phyloP scores from a whole-genome alignment of 2,113 vertebrate species.

The Orcinus orca region DNA sequence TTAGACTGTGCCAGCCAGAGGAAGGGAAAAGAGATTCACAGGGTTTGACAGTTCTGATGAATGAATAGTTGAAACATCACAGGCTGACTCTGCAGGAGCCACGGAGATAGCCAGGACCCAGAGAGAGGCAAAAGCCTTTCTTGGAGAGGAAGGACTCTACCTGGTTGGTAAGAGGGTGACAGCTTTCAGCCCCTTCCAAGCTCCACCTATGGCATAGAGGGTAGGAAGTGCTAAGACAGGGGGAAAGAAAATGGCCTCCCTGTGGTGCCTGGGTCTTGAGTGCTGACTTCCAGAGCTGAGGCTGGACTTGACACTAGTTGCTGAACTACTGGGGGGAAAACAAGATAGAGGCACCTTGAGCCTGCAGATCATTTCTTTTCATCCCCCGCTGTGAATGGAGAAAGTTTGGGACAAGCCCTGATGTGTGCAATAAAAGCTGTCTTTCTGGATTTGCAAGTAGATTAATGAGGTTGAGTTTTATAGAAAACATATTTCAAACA shows the following conservation, averaged over 20 bases:
- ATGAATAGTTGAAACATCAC: background rate
- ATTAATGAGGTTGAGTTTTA: constrained; percentile 73
- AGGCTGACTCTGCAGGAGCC: background rate
- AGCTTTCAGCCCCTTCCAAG: background rate
- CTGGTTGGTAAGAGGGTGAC: background rate
- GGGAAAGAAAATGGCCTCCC: background rate
- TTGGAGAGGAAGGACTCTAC: background rate
- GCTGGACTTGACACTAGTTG: background rate
- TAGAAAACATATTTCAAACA: constrained; percentile 73
- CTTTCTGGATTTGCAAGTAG: constrained; percentile 76
- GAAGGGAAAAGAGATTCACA: background rate
- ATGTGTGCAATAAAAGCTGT: constrained; percentile 64
- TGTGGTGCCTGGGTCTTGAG: background rate
- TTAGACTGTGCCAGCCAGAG: background rate
- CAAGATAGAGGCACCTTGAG: background rate
- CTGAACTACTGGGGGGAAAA: background rate
- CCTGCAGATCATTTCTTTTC: background rate
- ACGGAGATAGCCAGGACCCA: background rate
- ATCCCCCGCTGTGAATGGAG: constrained; percentile 18
- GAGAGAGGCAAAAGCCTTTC: background rate
- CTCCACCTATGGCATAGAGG: rapidly evolving
- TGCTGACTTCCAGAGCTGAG: background rate
- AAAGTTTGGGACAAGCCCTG: constrained; percentile 68
- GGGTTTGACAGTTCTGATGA: background rate
- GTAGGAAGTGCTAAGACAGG: background rate